These are phyloP conservation scores for Mola mola DNA, from an alignment of 2,113 vertebrate genomes.

Conservation along the genomic window DNA sequence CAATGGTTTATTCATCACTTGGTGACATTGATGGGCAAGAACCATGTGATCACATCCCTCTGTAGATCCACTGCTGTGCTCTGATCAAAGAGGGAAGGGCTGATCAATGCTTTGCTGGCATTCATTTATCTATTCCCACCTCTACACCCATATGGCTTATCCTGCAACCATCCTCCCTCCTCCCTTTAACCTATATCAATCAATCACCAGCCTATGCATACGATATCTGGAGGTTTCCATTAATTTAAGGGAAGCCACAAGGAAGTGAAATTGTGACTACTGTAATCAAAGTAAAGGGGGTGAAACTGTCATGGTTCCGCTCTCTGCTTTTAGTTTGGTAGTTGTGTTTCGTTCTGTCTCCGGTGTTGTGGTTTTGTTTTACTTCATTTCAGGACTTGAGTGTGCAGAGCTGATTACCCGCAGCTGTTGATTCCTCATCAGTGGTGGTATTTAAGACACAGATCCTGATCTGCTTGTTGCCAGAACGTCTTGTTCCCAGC, in stretches of 20 bases:
- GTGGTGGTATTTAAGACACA: no score
- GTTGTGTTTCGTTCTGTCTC: no score
- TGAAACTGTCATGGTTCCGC: no score
- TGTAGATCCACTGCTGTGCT: slow-evolving; percentile 12
- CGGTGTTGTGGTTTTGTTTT: no score
- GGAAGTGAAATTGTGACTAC: background rate
- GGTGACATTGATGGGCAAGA: background rate
- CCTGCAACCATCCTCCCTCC: background rate
- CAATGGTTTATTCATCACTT: slow-evolving; percentile 45
- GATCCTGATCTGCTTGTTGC: no score
- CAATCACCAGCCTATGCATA: slow-evolving; percentile 2
- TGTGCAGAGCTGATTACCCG: no score
- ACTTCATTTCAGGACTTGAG: no score
- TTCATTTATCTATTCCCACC: slow-evolving; percentile 4
- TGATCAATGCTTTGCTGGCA: slow-evolving; percentile 22
- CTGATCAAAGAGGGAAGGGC: slow-evolving; percentile 9
- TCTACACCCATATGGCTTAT: slow-evolving; percentile 24
- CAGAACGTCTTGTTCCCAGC: no score
- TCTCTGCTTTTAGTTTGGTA: no score
- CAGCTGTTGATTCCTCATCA: no score
- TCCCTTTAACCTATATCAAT: slow-evolving; percentile 20
- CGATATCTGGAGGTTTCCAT: background rate
- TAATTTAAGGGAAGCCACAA: no score
- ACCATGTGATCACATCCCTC: slow-evolving; percentile 40
- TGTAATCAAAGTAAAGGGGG: background rate